These are phyloP conservation scores for Polymixis lichenea DNA, from an alignment of 2,888 invertebrate species.

Conservation along the genomic window DNA sequence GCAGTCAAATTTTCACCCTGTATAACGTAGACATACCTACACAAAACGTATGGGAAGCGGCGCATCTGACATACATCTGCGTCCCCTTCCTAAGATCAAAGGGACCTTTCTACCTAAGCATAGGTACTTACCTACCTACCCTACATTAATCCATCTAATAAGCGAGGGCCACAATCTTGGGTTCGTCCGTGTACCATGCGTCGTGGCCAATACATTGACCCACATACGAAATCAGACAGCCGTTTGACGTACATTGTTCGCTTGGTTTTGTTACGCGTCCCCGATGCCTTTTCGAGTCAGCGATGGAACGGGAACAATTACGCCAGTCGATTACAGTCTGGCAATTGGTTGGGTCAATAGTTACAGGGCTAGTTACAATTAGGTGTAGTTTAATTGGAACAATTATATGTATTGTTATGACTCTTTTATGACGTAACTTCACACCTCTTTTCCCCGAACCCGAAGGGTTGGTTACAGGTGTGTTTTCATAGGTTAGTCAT, in stretches of 20 bases:
- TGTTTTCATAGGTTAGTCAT: conserved; percentile 18
- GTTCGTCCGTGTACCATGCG: conserved; percentile 31
- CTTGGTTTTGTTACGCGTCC: background rate
- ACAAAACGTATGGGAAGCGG: conserved; percentile 33
- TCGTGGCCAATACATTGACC: conserved; percentile 62
- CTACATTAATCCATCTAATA: conserved; percentile 63
- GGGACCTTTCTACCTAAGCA: conserved; percentile 33
- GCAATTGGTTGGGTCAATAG: conserved; percentile 14
- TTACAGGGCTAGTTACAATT: background rate
- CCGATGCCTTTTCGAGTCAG: conserved; percentile 5
- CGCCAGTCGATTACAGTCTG: conserved; percentile 4
- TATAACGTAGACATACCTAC: background rate
- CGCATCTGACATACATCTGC: conserved; percentile 32
- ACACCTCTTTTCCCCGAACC: conserved; percentile 1
- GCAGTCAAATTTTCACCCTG: background rate
- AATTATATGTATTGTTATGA: conserved; percentile 31
- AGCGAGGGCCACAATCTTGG: conserved; percentile 48
- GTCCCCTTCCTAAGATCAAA: conserved; percentile 52
- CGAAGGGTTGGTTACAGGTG: conserved; percentile 33
- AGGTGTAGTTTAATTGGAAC: conserved; percentile 29
- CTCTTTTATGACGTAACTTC: conserved; percentile 21
- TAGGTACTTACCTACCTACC: conserved; percentile 20
- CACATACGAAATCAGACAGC: conserved; percentile 56
- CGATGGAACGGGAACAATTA: conserved; percentile 48
- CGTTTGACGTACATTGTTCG: conserved; percentile 57